These are phyloP conservation scores for Oreocharis arfaki DNA, from an alignment of 2,113 vertebrate genomes.

Conservation along the genomic window DNA sequence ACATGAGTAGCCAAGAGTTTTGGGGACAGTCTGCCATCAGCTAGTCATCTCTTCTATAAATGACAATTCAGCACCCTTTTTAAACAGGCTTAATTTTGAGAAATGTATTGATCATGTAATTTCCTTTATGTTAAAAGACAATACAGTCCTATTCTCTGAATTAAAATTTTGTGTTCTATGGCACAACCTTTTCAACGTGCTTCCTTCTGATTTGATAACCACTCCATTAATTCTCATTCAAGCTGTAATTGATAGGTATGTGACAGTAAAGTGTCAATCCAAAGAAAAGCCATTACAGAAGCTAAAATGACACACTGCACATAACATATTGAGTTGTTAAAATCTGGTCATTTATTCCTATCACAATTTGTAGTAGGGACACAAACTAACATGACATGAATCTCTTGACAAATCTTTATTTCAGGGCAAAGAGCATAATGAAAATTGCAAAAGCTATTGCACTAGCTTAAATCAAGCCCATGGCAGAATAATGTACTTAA, in stretches of 20 bases:
- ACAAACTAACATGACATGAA: slow-evolving; percentile 11
- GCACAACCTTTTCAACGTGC: not conserved
- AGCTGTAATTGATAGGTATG: not conserved
- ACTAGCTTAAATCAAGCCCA: slow-evolving; percentile 2
- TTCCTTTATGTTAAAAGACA: not conserved
- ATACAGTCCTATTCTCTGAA: not conserved
- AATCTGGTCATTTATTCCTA: not conserved
- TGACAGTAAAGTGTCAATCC: not conserved
- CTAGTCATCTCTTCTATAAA: not conserved
- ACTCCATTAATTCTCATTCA: not conserved
- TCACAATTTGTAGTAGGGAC: not conserved
- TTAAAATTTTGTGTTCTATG: not conserved
- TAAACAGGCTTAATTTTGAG: not conserved
- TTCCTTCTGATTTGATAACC: not conserved
- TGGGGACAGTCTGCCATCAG: not conserved
- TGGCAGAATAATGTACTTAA: slow-evolving; percentile 34
- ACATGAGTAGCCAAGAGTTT: not conserved
- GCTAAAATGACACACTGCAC: not conserved
- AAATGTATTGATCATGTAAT: not conserved
- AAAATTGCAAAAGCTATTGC: slow-evolving; percentile 36
- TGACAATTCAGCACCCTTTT: not conserved
- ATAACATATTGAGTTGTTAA: not conserved
- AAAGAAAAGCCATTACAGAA: not conserved
- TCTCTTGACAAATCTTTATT: slow-evolving; percentile 22
- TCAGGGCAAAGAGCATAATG: slow-evolving; percentile 26